Conservation (phyloP, 2,888 invertebrate species). For the Pachycephus smyrnensis region DNA sequence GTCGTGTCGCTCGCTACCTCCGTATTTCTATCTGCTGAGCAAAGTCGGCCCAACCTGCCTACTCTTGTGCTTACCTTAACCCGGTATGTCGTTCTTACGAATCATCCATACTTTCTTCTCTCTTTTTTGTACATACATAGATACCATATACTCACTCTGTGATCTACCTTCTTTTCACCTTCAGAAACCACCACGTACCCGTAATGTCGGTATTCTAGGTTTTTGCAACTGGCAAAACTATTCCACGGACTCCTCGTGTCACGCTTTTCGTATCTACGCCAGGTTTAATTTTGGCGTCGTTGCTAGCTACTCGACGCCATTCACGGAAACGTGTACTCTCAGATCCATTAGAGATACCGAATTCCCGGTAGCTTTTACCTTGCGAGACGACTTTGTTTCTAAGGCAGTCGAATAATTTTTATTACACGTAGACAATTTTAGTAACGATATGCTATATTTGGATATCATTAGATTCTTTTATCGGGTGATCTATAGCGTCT, state of each 20-base stretch:
- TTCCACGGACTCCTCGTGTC: background rate
- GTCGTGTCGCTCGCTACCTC: slow-evolving; percentile 38
- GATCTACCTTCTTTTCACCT: background rate
- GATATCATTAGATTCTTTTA: too few species aligned
- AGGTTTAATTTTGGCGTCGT: background rate
- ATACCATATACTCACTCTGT: background rate
- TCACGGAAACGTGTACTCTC: background rate
- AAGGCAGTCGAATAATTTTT: too few species aligned
- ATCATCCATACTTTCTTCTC: background rate
- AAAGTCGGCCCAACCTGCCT: slow-evolving; percentile 32
- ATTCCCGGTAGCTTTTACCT: background rate
- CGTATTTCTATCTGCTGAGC: slow-evolving; percentile 10
- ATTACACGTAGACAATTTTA: too few species aligned
- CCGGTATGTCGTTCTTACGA: background rate
- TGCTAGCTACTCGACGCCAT: background rate
- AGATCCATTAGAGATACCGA: background rate
- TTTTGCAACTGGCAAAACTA: background rate
- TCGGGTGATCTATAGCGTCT: background rate
- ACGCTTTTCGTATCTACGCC: background rate
- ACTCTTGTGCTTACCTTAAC: slow-evolving; percentile 34
- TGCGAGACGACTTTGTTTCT: background rate
- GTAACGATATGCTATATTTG: too few species aligned
- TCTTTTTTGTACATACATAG: background rate
- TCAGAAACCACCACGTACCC: background rate
- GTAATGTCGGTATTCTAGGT: background rate